phyloP scores from a whole-genome alignment of 2,888 invertebrate species.

The Lepidocyrtoides sp. region DNA sequence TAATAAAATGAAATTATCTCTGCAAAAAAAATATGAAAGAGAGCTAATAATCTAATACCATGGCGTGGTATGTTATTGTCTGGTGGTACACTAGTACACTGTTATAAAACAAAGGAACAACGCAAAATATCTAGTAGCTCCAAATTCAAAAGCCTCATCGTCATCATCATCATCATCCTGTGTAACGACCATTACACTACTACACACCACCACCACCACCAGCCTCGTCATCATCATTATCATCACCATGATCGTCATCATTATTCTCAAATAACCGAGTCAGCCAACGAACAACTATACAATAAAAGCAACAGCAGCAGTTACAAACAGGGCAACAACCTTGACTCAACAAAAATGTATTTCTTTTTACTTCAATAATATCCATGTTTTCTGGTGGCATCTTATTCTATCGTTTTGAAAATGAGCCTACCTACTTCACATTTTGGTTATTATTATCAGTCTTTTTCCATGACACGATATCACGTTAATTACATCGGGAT shows the following conservation, averaged over 20 bases:
- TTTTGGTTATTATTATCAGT: slow-evolving; percentile 61
- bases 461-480: slow-evolving; percentile 70
- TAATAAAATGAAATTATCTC: slow-evolving; percentile 19
- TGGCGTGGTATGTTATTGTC: too few relatives aligned
- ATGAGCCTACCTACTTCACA: slow-evolving; percentile 30
- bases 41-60: not conserved
- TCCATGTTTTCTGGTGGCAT: slow-evolving; percentile 27
- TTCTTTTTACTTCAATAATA: not conserved
- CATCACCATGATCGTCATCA: not conserved
- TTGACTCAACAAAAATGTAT: slow-evolving; percentile 62
- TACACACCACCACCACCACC: too few relatives aligned
- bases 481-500: slow-evolving; percentile 75
- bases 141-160: slow-evolving; percentile 15
- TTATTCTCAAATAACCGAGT: slow-evolving; percentile 64
- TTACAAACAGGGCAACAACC: slow-evolving; percentile 75
- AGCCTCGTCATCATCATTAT: slow-evolving; percentile 35
- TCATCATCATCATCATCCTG: slow-evolving; percentile 49
- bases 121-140: not conserved
- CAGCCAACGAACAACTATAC: slow-evolving; percentile 36
- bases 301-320: too few relatives aligned
- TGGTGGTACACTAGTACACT: not conserved
- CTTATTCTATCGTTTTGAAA: slow-evolving; percentile 13
- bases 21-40: slow-evolving; percentile 8
- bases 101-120: not conserved
- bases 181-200: slow-evolving; percentile 58